A percentile compares a stretch with the other conserved stretches of the same genome.
Evolutionary conservation across 1,140 invertebrate genomes (phyloP).

Genomic region (Orchestia grillus): DNA sequence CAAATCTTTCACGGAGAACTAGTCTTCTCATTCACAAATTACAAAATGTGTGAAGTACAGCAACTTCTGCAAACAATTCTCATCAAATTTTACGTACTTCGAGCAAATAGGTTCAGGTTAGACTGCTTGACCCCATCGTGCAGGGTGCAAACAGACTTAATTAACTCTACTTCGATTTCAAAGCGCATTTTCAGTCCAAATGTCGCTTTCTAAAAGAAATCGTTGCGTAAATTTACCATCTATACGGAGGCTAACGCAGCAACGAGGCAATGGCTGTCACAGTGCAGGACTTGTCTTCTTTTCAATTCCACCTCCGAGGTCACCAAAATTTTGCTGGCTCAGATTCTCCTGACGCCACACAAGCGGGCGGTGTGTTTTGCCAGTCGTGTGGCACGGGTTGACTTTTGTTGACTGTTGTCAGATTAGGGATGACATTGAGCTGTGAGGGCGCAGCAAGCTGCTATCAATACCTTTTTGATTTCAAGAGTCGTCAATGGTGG

Average conservation of each 20-base stretch:
- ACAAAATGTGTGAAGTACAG: background rate
- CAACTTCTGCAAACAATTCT: background rate
- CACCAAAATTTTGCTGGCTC: background rate
- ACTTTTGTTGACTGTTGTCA: slow-evolving; percentile 3
- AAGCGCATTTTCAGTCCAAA: background rate
- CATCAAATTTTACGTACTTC: background rate
- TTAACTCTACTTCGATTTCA: background rate
- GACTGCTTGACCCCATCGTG: background rate
- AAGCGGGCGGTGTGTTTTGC: background rate
- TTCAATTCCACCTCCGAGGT: background rate
- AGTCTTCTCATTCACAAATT: background rate
- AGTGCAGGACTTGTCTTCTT: background rate
- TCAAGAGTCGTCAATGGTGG: background rate
- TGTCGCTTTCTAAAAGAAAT: background rate
- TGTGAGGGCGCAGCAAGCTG: background rate
- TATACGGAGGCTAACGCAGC: background rate
- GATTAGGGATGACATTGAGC: background rate
- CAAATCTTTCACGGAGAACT: too few relatives aligned
- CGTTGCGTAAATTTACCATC: background rate
- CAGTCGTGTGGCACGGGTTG: background rate
- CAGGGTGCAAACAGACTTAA: background rate
- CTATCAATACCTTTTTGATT: background rate
- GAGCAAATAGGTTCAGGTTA: background rate
- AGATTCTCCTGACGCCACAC: background rate
- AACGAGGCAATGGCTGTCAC: background rate